Base-by-base conservation (phyloP, 2,888 invertebrate genomes). In the Odontothrips loti region DNA sequence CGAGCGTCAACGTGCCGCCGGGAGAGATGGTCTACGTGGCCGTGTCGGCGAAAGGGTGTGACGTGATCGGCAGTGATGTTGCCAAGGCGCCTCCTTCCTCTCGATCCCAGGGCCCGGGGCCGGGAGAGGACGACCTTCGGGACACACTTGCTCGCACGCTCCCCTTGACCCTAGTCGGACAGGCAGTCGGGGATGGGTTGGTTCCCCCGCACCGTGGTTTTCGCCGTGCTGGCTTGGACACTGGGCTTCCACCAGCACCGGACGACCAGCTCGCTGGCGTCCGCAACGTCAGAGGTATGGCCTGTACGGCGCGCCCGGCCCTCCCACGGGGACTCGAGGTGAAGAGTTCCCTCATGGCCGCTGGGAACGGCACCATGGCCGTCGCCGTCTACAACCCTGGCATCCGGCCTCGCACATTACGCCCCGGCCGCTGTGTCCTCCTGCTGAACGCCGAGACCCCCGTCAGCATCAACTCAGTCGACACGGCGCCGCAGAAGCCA, bases 131-230 rank as follows among this genome's bases (percentile, higher is more conserved):
- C 20, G 63, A 10, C 63, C 63, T 63, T 10, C 63, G 20, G 63
- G 20, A 63, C 63, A 63, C 63, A 63, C 20, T 10, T 17, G 20
- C 15, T 63, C 63, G 63, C 63, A 63, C 63, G 63, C 63, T 20
- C 11, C 63, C 63, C 63, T 63, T 63, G 63, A 63, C 63, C 63
- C 63, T 63, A 63, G 63, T 63, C 63, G 63, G 63, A 63, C 63
- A 63, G 63, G 63, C 63, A 17, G 63, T 63, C 63, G 63, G 63
- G 63, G 63, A 63, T 20, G 63, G 63, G 63, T 63, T 63, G 63
- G 20, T 63, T 17, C 63, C 63, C 63, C 63, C 63, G 63, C 63
- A 63, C 63, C 20, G 63, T 63, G 11, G 20, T 20, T 63, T 20
- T 11, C 63, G 20, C 11, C 20, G 20, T 20, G 63, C 63, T 63